Evolutionary conservation across 2,888 invertebrate genomes (phyloP).

Genomic region (Drosophila mulleri): DNA sequence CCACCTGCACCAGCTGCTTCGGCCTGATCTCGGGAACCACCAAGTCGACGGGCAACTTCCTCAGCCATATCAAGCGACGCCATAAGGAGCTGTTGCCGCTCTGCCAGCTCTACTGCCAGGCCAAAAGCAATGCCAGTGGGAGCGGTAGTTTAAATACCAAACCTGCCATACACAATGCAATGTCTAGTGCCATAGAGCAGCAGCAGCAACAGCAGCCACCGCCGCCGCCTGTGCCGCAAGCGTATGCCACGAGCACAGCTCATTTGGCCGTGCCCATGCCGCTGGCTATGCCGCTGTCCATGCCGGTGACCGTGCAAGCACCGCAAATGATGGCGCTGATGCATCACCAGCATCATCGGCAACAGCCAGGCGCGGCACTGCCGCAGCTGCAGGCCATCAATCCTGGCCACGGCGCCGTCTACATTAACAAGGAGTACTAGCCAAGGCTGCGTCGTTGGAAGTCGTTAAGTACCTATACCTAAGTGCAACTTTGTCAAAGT

Average conservation of each 20-base stretch:
- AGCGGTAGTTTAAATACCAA: slow-evolving; percentile 18
- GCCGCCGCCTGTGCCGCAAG: slow-evolving; percentile 16
- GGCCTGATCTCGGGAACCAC: slow-evolving; percentile 82
- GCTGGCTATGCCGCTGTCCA: slow-evolving; percentile 55
- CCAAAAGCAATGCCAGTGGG: slow-evolving; percentile 50
- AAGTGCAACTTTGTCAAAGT: slow-evolving; percentile 57
- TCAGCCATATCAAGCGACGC: slow-evolving; percentile 81
- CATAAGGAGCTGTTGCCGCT: slow-evolving; percentile 77
- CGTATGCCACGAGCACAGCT: slow-evolving; percentile 19
- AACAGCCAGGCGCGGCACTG: slow-evolving; percentile 34
- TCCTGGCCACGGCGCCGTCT: slow-evolving; percentile 53
- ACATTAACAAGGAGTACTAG: slow-evolving; percentile 68
- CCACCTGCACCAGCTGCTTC: slow-evolving; percentile 81
- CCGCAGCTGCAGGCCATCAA: slow-evolving; percentile 42
- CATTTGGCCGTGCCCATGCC: slow-evolving; percentile 54
- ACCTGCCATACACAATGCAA: slow-evolving; percentile 9
- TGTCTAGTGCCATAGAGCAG: slow-evolving; percentile 31
- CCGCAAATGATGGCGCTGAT: slow-evolving; percentile 71
- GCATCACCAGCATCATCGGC: slow-evolving; percentile 51
- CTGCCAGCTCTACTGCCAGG: slow-evolving; percentile 80
- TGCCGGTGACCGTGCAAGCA: slow-evolving; percentile 62
- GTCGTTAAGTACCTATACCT: slow-evolving; percentile 54
- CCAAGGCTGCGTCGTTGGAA: neutral
- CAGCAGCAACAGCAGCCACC: slow-evolving; percentile 21
- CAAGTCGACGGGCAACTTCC: slow-evolving; percentile 82